These are phyloP conservation scores for Macrostomum lignano DNA, from an alignment of 1,140 invertebrate genomes.

Conservation along the genomic window DNA sequence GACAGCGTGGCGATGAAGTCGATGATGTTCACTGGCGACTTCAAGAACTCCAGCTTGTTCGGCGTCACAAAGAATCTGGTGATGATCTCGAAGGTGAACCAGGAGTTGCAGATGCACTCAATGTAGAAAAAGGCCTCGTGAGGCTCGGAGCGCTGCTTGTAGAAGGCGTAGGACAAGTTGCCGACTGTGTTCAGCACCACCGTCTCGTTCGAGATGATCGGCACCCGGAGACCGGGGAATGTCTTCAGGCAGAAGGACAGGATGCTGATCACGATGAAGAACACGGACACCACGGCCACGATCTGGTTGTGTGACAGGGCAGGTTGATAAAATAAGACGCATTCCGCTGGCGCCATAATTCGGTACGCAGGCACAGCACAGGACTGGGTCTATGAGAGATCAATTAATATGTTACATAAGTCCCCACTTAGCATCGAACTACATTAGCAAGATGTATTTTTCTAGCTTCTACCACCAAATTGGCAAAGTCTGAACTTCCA, in stretches of 20 bases:
- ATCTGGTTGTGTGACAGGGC: slow-evolving; percentile 36
- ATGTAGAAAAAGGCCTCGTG: slow-evolving; percentile 16
- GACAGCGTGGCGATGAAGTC: slow-evolving; percentile 95
- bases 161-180: slow-evolving; percentile 34
- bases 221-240: slow-evolving; percentile 54
- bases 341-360: too few species aligned
- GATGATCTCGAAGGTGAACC: slow-evolving; percentile 93
- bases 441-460: too few species aligned
- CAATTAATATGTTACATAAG: too few species aligned
- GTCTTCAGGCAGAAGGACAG: slow-evolving; percentile 78
- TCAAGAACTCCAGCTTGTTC: slow-evolving; percentile 87
- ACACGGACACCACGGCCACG: slow-evolving; percentile 54
- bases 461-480: too few species aligned
- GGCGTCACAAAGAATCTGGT: slow-evolving; percentile 91
- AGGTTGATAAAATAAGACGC: too few species aligned
- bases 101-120: slow-evolving; percentile 26
- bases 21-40: slow-evolving; percentile 98
- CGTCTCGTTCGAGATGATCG: slow-evolving; percentile 54
- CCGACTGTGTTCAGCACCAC: slow-evolving; percentile 22
- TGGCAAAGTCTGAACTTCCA: too few species aligned
- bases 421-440: too few species aligned
- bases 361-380: too few species aligned
- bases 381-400: too few species aligned
- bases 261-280: slow-evolving; percentile 69
- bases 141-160: slow-evolving; percentile 26